Evolutionary conservation across 2,888 invertebrate species (phyloP).

Genomic region (Volucella zonaria): DNA sequence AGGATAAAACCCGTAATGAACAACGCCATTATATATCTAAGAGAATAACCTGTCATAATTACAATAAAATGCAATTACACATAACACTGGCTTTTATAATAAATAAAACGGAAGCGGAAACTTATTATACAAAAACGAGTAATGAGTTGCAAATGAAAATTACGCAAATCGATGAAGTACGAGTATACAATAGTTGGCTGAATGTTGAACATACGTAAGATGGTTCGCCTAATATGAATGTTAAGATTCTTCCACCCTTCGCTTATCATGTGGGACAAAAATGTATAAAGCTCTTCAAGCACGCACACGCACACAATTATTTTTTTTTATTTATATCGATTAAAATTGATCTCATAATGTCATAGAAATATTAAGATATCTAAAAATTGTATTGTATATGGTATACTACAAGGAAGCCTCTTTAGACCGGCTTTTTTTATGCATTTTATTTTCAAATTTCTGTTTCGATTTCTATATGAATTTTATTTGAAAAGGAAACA

Average conservation of each 20-base stretch:
- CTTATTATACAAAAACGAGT: slow-evolving; percentile 22
- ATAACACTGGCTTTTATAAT: slow-evolving; percentile 37
- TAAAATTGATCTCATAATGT: slow-evolving; percentile 44
- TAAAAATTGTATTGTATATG: neutral
- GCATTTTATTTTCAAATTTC: too few relatives aligned
- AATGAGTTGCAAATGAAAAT: slow-evolving; percentile 52
- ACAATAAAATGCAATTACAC: slow-evolving; percentile 34
- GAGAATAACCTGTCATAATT: slow-evolving; percentile 30
- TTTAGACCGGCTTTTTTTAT: too few relatives aligned
- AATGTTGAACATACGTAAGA: neutral
- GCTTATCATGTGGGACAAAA: slow-evolving; percentile 15
- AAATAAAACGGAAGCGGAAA: slow-evolving; percentile 5
- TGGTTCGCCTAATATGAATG: slow-evolving; percentile 35
- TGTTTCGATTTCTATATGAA: too few relatives aligned
- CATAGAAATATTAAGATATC: neutral
- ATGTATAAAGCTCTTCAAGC: slow-evolving; percentile 47
- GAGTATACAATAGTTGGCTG: neutral
- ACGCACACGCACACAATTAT: slow-evolving; percentile 57
- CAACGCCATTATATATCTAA: slow-evolving; percentile 23
- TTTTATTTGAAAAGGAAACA: too few relatives aligned
- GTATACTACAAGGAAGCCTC: neutral
- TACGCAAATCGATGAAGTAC: slow-evolving; percentile 40
- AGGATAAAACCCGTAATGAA: slow-evolving; percentile 19
- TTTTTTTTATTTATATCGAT: neutral
- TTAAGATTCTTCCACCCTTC: slow-evolving; percentile 5